These are phyloP conservation scores for Papilio elwesi DNA, from an alignment of 2,888 invertebrate species.

Conservation along the genomic window DNA sequence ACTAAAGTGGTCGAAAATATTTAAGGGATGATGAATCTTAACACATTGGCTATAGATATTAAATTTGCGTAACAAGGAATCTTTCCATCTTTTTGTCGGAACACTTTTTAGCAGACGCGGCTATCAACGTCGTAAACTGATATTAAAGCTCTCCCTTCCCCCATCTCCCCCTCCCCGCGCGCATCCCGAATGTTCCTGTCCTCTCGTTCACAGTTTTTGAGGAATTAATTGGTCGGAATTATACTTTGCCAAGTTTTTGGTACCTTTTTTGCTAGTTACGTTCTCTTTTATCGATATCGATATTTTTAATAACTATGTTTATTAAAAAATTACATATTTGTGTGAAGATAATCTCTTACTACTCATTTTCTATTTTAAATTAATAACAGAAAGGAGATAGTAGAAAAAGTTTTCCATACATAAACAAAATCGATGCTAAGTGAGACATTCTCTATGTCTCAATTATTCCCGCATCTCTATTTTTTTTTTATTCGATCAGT, in stretches of 20 bases:
- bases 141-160: conserved; percentile 2
- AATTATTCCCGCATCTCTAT: too few relatives aligned
- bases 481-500: too few relatives aligned
- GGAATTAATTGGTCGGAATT: conserved; percentile 65
- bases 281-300: conserved; percentile 43
- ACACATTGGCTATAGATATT: background rate
- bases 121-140: conserved; percentile 14
- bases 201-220: conserved; percentile 46
- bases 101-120: conserved; percentile 24
- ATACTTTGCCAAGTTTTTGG: conserved; percentile 52
- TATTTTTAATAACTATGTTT: background rate
- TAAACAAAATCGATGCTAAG: too few relatives aligned
- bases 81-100: conserved; percentile 13
- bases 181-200: conserved; percentile 10
- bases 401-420: too few relatives aligned
- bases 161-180: background rate
- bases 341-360: too few relatives aligned
- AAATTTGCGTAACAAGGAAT: conserved; percentile 1
- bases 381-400: too few relatives aligned
- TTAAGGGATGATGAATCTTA: background rate
- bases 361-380: too few relatives aligned
- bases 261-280: conserved; percentile 42
- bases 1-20: background rate
- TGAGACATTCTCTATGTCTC: too few relatives aligned
- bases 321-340: conserved; percentile 43